These are phyloP conservation scores for Neotoma lepida DNA, from an alignment of 2,113 vertebrate genomes.

Conservation along the genomic window DNA sequence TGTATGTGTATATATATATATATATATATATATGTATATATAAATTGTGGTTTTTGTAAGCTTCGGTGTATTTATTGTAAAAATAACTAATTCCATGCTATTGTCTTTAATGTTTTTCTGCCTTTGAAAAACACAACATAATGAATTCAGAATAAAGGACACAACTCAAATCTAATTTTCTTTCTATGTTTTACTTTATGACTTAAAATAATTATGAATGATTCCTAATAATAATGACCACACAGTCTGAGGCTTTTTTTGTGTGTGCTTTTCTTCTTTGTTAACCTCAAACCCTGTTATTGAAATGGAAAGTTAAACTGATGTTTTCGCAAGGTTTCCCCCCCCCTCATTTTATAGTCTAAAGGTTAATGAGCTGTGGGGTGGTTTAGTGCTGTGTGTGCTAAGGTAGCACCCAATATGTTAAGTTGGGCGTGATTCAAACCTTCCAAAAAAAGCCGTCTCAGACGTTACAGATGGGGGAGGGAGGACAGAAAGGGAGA, in stretches of 20 bases:
- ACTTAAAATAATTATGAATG: constrained; percentile 14
- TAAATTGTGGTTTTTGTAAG: neutral
- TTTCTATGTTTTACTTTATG: neutral
- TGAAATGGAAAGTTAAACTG: constrained; percentile 74
- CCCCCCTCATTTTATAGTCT: constrained; percentile 69
- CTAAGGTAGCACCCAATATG: constrained; percentile 82
- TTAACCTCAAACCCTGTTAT: constrained; percentile 65
- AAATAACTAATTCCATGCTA: neutral
- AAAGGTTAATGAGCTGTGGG: constrained; percentile 82
- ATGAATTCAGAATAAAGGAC: constrained; percentile 4
- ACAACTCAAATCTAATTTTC: constrained; percentile 14
- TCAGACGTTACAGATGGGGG: neutral
- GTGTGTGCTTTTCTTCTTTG: constrained; percentile 72
- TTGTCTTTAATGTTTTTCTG: neutral
- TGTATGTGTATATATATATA: neutral
- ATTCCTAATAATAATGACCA: constrained; percentile 52
- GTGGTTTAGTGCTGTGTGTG: constrained; percentile 73
- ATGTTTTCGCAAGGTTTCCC: constrained; percentile 66
- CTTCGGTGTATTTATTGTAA: neutral
- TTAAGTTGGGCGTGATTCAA: constrained; percentile 80
- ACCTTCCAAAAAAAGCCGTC: constrained; percentile 56
- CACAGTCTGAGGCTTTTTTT: constrained; percentile 20
- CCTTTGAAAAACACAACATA: neutral
- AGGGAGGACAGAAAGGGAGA: constrained; percentile 62
- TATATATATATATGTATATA: neutral